Conservation (phyloP, 2,797 vertebrate genomes). For the Pseudomugil gertrudae region DNA sequence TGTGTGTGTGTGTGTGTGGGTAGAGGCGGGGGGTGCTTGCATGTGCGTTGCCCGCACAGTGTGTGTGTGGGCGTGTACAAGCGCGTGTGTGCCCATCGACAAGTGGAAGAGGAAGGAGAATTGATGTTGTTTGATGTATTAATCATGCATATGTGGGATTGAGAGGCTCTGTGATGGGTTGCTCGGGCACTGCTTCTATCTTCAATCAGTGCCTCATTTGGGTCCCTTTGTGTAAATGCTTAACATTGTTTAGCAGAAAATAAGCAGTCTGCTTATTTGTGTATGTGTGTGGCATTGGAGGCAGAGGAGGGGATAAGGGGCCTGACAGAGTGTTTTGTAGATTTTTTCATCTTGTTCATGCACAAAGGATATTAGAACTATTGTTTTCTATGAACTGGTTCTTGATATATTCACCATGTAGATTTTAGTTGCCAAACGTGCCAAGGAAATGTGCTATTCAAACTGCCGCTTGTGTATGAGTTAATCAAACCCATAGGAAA, state of each 20-base stretch:
- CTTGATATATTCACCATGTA: constrained; percentile 51
- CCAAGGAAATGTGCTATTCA: constrained; percentile 56
- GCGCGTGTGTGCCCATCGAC: constrained; percentile 44
- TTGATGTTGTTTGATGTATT: constrained; percentile 82
- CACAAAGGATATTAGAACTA: constrained; percentile 43
- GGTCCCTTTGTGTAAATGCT: constrained; percentile 77
- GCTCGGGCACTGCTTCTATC: constrained; percentile 71
- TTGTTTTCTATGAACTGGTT: constrained; percentile 38
- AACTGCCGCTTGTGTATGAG: constrained; percentile 42
- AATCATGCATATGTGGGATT: constrained; percentile 81
- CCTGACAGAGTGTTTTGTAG: constrained; percentile 12
- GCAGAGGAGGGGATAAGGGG: constrained; percentile 13
- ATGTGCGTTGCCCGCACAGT: constrained; percentile 1
- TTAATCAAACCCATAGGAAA: constrained; percentile 68
- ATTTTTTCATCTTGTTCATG: constrained; percentile 35
- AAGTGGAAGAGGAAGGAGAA: constrained; percentile 65
- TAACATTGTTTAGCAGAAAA: constrained; percentile 70
- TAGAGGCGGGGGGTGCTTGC: neutral
- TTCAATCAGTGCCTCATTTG: constrained; percentile 79
- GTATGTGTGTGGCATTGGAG: constrained; percentile 32
- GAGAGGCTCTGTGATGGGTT: constrained; percentile 73
- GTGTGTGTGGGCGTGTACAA: constrained; percentile 15
- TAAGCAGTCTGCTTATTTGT: constrained; percentile 57
- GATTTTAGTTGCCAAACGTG: constrained; percentile 38
- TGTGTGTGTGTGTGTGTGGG: constrained; percentile 6